phyloP scores from a whole-genome alignment of 2,797 vertebrate genomes.

The Eospalax fontanierii region DNA sequence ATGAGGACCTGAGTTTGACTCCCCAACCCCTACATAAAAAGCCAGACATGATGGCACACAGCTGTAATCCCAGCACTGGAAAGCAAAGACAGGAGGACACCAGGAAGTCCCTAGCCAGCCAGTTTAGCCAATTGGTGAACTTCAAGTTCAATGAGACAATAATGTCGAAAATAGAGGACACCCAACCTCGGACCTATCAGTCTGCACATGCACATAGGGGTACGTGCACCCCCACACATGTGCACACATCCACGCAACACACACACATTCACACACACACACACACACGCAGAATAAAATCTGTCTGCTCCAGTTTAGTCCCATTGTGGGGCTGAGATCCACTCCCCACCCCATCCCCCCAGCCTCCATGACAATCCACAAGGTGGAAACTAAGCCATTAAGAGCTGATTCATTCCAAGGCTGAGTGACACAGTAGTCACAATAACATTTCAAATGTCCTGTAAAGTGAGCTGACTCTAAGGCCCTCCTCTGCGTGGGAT shows the following conservation, averaged over 20 bases:
- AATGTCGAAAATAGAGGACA: background rate
- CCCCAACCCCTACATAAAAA: background rate
- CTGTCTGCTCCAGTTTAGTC: background rate
- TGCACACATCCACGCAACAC: background rate
- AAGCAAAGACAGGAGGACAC: background rate
- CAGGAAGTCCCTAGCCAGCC: background rate
- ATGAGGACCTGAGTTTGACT: background rate
- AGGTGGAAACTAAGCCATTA: conserved; percentile 37
- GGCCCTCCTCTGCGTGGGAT: background rate
- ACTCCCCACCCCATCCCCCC: background rate
- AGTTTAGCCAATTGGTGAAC: background rate
- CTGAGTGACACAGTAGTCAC: background rate
- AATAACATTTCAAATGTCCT: background rate
- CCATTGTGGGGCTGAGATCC: background rate
- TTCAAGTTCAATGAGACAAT: background rate
- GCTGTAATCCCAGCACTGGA: background rate
- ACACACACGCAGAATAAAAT: background rate
- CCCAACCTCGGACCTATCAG: background rate
- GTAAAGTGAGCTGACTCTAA: background rate
- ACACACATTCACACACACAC: background rate
- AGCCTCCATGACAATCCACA: background rate
- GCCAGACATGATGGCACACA: background rate
- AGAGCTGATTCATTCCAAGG: background rate
- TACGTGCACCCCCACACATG: background rate
- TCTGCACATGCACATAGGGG: background rate